Evolutionary conservation across 2,888 invertebrate species (phyloP).

Genomic region (Branchipolynoe longqiensis): DNA sequence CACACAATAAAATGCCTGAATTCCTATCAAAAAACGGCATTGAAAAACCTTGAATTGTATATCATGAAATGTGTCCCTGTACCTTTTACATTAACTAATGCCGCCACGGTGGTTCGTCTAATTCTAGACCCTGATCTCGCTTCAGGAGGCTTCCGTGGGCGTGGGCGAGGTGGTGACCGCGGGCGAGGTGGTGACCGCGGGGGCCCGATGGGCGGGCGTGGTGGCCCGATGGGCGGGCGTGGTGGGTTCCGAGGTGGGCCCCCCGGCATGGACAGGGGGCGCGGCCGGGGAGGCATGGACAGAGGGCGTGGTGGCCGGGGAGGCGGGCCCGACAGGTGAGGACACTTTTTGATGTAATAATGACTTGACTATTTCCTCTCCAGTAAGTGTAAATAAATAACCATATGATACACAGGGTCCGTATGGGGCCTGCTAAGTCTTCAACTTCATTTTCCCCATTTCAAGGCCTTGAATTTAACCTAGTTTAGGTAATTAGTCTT

Average conservation of each 20-base stretch:
- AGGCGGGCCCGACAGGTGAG: conserved; percentile 63
- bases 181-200: conserved; percentile 62
- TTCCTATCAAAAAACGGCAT: too few species aligned
- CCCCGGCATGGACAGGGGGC: conserved; percentile 61
- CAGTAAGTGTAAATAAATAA: not conserved
- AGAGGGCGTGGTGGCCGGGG: conserved; percentile 58
- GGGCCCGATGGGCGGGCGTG: conserved; percentile 63
- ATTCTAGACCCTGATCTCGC: too few species aligned
- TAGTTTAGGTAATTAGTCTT: too few species aligned
- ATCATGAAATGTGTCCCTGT: too few species aligned
- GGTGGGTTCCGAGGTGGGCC: conserved; percentile 60
- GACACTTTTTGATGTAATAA: not conserved
- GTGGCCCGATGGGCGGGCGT: conserved; percentile 58
- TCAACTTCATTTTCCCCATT: too few species aligned
- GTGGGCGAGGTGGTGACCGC: conserved; percentile 54
- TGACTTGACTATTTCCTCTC: not conserved
- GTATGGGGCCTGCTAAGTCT: not conserved
- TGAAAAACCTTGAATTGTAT: too few species aligned
- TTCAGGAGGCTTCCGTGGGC: conserved; percentile 58
- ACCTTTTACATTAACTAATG: too few species aligned
- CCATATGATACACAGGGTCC: not conserved
- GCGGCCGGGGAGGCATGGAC: conserved; percentile 53
- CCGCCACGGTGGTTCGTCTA: too few species aligned
- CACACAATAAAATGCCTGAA: too few species aligned
- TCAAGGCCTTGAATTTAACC: too few species aligned